phyloP scores from a whole-genome alignment of 2,888 invertebrate genomes.

The Prosapia bicincta region DNA sequence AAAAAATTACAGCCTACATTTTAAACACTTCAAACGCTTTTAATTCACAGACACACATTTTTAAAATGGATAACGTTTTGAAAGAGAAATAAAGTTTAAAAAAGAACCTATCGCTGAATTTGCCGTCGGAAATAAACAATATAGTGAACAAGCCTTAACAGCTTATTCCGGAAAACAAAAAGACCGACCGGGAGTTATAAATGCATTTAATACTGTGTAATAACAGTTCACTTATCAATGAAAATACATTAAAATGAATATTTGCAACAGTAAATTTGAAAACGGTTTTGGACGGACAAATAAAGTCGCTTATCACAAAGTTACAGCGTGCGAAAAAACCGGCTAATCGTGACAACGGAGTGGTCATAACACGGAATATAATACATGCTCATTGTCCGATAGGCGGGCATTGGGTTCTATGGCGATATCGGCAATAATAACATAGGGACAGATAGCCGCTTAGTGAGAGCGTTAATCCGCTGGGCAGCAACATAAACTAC shows the following conservation, averaged over 20 bases:
- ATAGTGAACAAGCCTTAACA: not conserved
- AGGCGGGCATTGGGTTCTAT: not conserved
- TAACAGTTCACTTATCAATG: not conserved
- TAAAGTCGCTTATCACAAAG: slow-evolving; percentile 31
- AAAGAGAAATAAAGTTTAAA: too few species aligned
- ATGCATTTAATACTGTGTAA: not conserved
- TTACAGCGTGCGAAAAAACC: slow-evolving; percentile 25
- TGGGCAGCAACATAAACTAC: not conserved
- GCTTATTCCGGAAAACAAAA: not conserved
- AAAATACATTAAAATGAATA: not conserved
- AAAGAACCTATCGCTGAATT: not conserved
- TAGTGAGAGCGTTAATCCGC: not conserved
- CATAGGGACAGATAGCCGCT: not conserved
- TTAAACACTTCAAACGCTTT: too few species aligned
- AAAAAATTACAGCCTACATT: too few species aligned
- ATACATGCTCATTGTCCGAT: not conserved
- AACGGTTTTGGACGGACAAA: slow-evolving; percentile 21
- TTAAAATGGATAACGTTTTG: too few species aligned
- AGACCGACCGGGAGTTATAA: not conserved
- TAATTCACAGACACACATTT: too few species aligned
- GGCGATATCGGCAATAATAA: not conserved
- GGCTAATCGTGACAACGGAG: slow-evolving; percentile 23
- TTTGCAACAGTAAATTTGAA: slow-evolving; percentile 22
- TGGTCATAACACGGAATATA: slow-evolving; percentile 6
- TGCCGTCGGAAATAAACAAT: not conserved